Conservation (phyloP, 2,113 vertebrate species). For the Leptosomus discolor region DNA sequence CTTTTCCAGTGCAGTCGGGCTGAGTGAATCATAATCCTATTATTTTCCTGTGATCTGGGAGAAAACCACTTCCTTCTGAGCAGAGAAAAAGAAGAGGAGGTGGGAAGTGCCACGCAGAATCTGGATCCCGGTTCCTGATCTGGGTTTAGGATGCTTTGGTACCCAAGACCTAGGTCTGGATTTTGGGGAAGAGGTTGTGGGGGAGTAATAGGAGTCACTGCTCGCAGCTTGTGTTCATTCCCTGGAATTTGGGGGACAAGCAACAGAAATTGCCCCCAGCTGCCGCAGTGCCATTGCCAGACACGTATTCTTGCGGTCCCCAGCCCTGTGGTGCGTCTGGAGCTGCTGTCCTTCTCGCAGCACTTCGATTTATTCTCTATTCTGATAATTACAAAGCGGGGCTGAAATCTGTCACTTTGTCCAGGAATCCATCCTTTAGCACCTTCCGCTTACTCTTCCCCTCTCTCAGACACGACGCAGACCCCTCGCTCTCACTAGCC, state of each 20-base stretch:
- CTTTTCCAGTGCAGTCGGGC: not conserved
- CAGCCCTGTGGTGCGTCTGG: not conserved
- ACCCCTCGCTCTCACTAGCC: not conserved
- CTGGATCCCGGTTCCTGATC: not conserved
- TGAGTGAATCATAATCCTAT: not conserved
- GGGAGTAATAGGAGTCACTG: not conserved
- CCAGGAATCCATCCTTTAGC: not conserved
- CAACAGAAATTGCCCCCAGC: not conserved
- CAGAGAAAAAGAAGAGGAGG: not conserved
- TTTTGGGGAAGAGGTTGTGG: not conserved
- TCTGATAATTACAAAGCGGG: not conserved
- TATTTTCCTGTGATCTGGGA: not conserved
- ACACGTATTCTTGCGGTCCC: accelerated
- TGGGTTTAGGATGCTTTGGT: not conserved
- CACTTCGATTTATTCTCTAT: not conserved
- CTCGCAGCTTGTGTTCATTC: not conserved
- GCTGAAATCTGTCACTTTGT: not conserved
- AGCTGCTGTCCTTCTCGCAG: not conserved
- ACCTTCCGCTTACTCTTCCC: not conserved
- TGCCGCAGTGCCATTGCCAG: not conserved
- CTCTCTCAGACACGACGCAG: accelerated
- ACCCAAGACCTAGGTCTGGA: not conserved
- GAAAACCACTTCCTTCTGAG: not conserved
- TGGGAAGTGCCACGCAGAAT: not conserved
- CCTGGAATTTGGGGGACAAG: not conserved